Evolutionary conservation across 2,113 vertebrate species (phyloP).

Genomic region (Ovibos moschatus): DNA sequence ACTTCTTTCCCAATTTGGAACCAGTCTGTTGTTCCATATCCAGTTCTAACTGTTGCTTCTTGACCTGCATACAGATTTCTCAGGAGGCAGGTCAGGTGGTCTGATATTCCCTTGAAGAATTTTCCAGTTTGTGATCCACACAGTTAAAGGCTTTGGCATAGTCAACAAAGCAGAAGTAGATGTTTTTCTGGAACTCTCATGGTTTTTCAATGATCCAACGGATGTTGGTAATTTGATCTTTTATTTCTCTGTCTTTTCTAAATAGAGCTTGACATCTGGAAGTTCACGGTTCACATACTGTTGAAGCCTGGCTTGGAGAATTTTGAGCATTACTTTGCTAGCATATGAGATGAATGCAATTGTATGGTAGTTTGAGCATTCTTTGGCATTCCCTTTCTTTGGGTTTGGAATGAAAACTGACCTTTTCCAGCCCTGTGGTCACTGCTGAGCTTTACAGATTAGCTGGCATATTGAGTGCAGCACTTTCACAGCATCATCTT

Average conservation of each 20-base stretch:
- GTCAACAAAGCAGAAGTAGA: background rate
- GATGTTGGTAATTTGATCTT: background rate
- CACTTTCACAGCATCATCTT: background rate
- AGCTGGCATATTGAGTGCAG: background rate
- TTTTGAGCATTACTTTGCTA: background rate
- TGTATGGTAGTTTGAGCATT: background rate
- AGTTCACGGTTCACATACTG: accelerated
- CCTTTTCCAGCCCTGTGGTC: background rate
- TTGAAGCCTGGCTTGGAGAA: background rate
- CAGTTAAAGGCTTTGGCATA: background rate
- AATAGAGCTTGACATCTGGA: background rate
- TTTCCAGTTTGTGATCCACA: background rate
- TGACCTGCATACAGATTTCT: background rate
- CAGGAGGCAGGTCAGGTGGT: background rate
- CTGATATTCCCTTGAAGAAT: background rate
- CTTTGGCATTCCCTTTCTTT: background rate
- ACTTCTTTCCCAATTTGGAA: background rate
- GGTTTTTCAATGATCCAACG: accelerated
- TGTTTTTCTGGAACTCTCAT: background rate
- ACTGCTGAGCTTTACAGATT: background rate
- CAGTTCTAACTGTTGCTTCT: background rate
- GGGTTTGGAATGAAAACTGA: background rate
- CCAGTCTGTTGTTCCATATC: background rate
- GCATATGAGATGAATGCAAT: accelerated
- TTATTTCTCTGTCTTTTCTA: background rate